Base-by-base conservation (phyloP, 2,797 vertebrate species). In the Mycteria americana region DNA sequence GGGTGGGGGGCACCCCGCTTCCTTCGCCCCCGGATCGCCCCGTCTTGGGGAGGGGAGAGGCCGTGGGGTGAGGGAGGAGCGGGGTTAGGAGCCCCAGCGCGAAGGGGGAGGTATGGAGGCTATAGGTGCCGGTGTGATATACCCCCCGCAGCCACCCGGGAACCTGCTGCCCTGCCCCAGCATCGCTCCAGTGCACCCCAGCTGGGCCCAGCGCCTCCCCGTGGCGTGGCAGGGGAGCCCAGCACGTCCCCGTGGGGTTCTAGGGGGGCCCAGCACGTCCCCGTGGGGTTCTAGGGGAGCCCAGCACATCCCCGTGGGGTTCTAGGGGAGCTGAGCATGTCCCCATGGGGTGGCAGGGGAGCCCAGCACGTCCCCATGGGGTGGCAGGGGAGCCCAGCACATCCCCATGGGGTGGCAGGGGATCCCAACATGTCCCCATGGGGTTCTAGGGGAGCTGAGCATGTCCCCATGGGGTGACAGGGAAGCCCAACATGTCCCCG, bases 201-300 rank as follows among this genome's bases (percentile, higher is more conserved):
- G 60, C 18, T 65, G 37, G 39, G 18, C 7, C 39, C 48, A 63
- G 13, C 9, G 7, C 0, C 3, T 31, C 27, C 43, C 41, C 25
- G 11, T 39, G 21, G 73, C n/a, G 16, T 25, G 31, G 1, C 16
- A 27, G 35, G 5, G 31, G 12, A 43, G 16, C 11, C 51, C 59
- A 53, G 60, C 6, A 3, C 2, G 18, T 79, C 63, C 27, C 27
- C 13, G 19, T 35, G 50, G 50, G 33, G 39, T 45, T 5, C 3
- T 9, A 30, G 9, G 7, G 5, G 13, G 48, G 9, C 13, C 22
- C 22, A 33, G 8, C 5, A 10, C 1, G 5, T 37, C n/a, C 8
- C 64, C 53, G 22, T 22, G 35, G 19, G 8, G 24, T 43, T 4
- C 2, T 17, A 54, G 9, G 17, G 7, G 53, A 18, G 30, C 5